Evolutionary conservation across 2,888 invertebrate species (phyloP), one percentile per base, ranked within the genome.

Genomic region (Troides helena): DNA sequence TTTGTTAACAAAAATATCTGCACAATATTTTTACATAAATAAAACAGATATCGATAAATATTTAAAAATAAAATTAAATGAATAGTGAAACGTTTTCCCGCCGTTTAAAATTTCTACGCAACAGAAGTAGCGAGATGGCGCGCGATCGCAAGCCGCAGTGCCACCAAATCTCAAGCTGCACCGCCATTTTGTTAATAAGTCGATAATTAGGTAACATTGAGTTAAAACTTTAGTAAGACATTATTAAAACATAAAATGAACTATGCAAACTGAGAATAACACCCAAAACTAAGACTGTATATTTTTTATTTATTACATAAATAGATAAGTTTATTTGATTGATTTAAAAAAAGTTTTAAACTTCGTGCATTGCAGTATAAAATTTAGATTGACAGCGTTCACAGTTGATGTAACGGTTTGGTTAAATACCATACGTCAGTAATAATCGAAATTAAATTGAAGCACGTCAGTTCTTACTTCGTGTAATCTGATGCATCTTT

Each of bases 171-270:
- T 75, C 72, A 74, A 76, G 70, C 78, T 86, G 82, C 81, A 84
- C 84, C 67, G 86, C 86, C 87, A 87, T 88, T 87, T 87, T 88
- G 85, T 78, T 81, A 78, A 80, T 81, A 82, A 81, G 79, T 78
- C 76, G 72, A 77, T 82, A 80, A 80, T 78, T 78, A 77, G 71
- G 68, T 70, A 46, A 46, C 46, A 46, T 46, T 46, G 12, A 46
- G 46, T 46, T 46, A 46, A 46, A 53, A 53, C 5, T 53, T 53
- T 53, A 53, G 6, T 53, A 18, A 6, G 5, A n/a, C 18, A 12
- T 53, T 12, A 53, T 53, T 10, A n/a, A 53, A 12, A 53, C 18
- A 5, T 18, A 18, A 53, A 53, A 53, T 6, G 5, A 53, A 50
- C 17, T 4, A 17, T 50, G 17, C 0, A 50, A 50, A 50, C 2